Percentiles rank a stretch among this genome's conserved stretches.
Conservation (phyloP, 2,888 invertebrate species). For the Yponomeuta malinellus region DNA sequence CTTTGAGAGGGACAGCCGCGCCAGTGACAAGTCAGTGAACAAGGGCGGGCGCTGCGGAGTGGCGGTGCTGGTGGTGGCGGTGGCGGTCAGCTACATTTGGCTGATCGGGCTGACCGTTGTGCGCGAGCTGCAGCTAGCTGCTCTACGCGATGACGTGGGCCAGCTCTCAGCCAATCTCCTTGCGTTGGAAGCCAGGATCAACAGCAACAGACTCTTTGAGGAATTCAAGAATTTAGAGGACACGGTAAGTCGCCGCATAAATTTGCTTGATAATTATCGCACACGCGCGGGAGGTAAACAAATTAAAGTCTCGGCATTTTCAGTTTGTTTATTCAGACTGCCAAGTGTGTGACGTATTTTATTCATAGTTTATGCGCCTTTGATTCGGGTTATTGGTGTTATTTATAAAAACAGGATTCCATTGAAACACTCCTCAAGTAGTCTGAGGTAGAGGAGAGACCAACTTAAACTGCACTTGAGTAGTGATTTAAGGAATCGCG, state of each 20-base stretch:
- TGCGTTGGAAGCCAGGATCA: constrained; percentile 50
- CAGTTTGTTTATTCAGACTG: background rate
- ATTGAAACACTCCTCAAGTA: too few relatives aligned
- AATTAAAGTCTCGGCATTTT: background rate
- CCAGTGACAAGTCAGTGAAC: constrained; percentile 41
- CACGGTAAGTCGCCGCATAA: constrained; percentile 46
- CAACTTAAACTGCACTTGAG: too few relatives aligned
- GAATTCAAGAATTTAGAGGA: constrained; percentile 58
- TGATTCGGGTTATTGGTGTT: background rate
- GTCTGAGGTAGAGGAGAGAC: too few relatives aligned
- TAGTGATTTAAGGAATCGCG: background rate
- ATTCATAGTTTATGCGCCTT: background rate
- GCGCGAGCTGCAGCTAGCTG: constrained; percentile 51
- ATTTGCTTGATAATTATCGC: background rate
- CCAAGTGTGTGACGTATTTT: background rate
- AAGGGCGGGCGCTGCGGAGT: constrained; percentile 38
- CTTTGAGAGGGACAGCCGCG: constrained; percentile 56
- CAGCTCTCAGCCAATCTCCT: constrained; percentile 58
- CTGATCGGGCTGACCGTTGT: constrained; percentile 52
- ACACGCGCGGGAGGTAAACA: background rate
- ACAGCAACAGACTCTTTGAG: constrained; percentile 52
- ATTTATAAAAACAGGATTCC: too few relatives aligned
- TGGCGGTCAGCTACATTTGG: constrained; percentile 45
- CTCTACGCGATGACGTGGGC: constrained; percentile 52
- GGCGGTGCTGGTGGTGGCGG: constrained; percentile 34